A percentile compares a stretch with the other conserved stretches of the same genome.
Evolutionary conservation across 2,113 vertebrate species (phyloP).

Genomic region (Erinaceus europaeus): DNA sequence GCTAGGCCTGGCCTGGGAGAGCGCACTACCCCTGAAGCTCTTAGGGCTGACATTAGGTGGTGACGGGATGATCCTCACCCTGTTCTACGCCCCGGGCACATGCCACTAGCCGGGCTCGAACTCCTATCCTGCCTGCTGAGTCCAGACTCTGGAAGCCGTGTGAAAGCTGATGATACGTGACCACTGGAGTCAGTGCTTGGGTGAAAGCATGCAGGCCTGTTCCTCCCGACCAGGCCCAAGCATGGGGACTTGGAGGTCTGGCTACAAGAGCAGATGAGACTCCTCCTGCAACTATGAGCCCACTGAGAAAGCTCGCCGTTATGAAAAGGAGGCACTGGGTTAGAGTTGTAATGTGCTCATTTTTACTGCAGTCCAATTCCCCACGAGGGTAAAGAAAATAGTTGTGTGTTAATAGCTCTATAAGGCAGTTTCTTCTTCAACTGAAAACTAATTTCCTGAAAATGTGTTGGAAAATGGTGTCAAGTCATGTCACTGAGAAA

Average conservation of each 20-base stretch:
- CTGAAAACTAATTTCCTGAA: conserved; percentile 57
- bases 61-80: neutral
- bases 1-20: neutral
- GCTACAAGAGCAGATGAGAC: too few species aligned
- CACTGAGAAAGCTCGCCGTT: neutral
- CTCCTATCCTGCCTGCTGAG: neutral
- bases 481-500: conserved; percentile 48
- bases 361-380: conserved; percentile 1
- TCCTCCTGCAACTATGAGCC: too few species aligned
- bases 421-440: conserved; percentile 44
- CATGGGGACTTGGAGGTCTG: too few species aligned
- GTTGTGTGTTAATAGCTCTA: conserved; percentile 30
- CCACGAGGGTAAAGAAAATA: conserved; percentile 33
- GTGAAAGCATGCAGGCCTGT: neutral
- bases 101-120: neutral
- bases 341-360: neutral
- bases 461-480: conserved; percentile 51
- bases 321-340: neutral
- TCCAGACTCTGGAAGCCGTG: neutral
- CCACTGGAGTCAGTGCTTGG: too few species aligned
- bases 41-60: neutral
- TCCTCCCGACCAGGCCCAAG: too few species aligned
- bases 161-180: neutral
- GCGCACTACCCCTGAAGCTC: neutral
- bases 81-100: neutral